Conservation (phyloP, 2,113 vertebrate genomes). For the Vicugna pacos region DNA sequence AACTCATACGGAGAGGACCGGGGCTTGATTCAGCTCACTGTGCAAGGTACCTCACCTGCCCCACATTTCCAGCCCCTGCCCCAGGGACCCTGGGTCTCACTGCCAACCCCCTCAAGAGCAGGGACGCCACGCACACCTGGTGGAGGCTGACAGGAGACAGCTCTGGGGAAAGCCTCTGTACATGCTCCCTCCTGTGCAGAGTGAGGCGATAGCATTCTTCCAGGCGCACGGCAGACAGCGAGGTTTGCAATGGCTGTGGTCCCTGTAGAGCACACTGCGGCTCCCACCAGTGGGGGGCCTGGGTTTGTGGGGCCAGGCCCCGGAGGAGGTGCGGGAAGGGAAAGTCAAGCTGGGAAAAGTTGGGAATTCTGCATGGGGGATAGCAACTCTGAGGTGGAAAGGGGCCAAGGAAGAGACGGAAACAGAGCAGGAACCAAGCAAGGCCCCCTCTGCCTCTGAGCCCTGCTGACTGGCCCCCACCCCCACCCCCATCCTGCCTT, state of each 20-base stretch:
- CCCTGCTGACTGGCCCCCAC: neutral
- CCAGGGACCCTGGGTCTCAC: accelerated
- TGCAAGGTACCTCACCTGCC: constrained; percentile 91
- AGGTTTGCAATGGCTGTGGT: no score
- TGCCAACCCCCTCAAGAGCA: neutral
- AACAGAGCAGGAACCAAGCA: no score
- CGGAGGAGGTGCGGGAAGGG: neutral
- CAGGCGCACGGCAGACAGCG: neutral
- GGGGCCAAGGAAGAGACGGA: neutral
- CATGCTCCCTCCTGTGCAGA: neutral
- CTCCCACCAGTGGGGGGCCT: neutral
- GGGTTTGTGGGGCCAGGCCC: no score
- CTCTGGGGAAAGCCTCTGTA: neutral
- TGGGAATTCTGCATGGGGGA: neutral
- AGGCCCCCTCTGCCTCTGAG: neutral
- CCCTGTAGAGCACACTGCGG: accelerated
- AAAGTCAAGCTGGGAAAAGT: neutral
- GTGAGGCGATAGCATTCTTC: neutral
- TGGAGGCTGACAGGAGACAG: neutral
- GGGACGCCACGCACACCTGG: neutral
- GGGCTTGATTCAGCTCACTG: constrained; percentile 98
- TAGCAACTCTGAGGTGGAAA: neutral
- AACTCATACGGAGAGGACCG: constrained; percentile 98
- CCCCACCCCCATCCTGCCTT: neutral
- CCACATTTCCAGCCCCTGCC: neutral